Evolutionary conservation across 2,797 vertebrate genomes (phyloP).

Genomic region (Triplophysa yarkandensis): DNA sequence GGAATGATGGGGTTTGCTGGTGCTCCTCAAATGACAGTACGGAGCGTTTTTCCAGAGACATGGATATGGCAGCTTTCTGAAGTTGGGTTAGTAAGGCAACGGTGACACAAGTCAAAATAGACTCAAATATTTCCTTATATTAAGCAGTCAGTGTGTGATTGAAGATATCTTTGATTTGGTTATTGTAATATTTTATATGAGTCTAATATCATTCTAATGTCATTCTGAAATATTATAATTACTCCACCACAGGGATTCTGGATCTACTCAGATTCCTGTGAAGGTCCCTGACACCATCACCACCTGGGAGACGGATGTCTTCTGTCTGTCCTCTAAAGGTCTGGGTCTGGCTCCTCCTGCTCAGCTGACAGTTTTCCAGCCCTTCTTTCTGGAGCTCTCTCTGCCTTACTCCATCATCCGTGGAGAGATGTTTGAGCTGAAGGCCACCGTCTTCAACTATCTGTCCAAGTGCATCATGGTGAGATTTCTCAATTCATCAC

Average conservation of each 20-base stretch:
- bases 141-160: too few relatives aligned
- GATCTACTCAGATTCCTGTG: conserved; percentile 18
- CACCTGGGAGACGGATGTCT: conserved; percentile 40
- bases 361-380: conserved; percentile 68
- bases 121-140: too few relatives aligned
- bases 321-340: conserved; percentile 55
- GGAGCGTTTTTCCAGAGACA: conserved; percentile 71
- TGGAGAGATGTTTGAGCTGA: conserved; percentile 10
- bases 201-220: background rate
- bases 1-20: too few relatives aligned
- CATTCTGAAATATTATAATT: background rate
- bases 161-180: background rate
- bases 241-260: conserved; percentile 43
- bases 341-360: conserved; percentile 67
- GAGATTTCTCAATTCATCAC: conserved; percentile 15
- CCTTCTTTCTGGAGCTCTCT: conserved; percentile 7
- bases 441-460: conserved; percentile 13
- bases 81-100: conserved; percentile 64
- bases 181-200: too few relatives aligned
- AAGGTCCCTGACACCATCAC: conserved; percentile 56
- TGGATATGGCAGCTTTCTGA: conserved; percentile 74
- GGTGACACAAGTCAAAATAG: background rate
- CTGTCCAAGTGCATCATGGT: conserved; percentile 69
- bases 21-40: conserved; percentile 51
- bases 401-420: conserved; percentile 14